Conservation (phyloP, 2,888 invertebrate species). For the Neoitamus cyanurus region DNA sequence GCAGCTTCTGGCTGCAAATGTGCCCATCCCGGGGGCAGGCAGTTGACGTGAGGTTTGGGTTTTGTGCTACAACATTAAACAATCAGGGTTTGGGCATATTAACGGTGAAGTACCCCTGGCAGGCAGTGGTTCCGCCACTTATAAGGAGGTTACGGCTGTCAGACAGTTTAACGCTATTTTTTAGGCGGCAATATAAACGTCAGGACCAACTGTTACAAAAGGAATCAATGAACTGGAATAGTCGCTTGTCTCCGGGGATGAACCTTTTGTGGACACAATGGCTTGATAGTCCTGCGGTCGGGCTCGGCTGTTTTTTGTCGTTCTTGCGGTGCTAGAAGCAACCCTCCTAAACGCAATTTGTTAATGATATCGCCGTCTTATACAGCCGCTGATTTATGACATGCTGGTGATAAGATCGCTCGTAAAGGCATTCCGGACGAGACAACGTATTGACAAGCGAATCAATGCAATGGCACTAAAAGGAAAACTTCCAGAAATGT, state of each 20-base stretch:
- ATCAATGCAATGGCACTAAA: neutral
- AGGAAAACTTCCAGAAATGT: neutral
- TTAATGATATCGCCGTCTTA: constrained; percentile 37
- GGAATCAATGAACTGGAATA: constrained; percentile 67
- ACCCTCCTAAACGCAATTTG: constrained; percentile 31
- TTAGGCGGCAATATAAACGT: constrained; percentile 59
- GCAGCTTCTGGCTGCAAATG: neutral
- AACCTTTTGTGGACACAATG: constrained; percentile 41
- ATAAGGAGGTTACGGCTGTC: constrained; percentile 51
- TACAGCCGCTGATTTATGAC: constrained; percentile 42
- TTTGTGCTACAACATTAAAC: neutral
- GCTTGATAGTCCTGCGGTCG: neutral
- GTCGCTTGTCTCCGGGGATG: constrained; percentile 53
- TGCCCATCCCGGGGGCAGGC: neutral
- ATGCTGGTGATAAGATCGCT: neutral
- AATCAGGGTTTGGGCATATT: neutral
- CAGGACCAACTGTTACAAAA: constrained; percentile 68
- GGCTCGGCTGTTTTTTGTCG: neutral
- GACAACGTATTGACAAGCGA: neutral
- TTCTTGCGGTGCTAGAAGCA: neutral
- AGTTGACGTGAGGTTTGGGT: neutral
- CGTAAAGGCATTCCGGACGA: neutral
- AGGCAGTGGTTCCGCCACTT: neutral
- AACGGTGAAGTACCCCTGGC: neutral
- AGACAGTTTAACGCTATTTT: constrained; percentile 51